Evolutionary conservation across 2,888 invertebrate genomes (phyloP), one percentile per base, ranked within the genome.

Genomic region (Anodontia alba): DNA sequence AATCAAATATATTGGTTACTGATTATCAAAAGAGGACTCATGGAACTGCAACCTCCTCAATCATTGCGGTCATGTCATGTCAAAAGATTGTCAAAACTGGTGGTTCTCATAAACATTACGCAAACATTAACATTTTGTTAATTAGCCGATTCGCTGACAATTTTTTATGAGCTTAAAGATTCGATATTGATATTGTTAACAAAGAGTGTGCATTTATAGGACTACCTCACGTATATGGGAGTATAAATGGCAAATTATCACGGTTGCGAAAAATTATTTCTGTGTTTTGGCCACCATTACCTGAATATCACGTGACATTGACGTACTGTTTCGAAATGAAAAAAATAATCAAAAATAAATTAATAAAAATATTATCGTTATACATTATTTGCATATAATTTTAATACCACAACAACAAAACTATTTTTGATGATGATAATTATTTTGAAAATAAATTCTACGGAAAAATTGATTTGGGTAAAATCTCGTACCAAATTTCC

Each of bases 251-350:
- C 2, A 17, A 33, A 62, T 33, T 33, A 20, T 17, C 62, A 33
- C 33, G 33, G n/a, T 20, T 33, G 23, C 5, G 62, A 20, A 23
- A n/a, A 33, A 36, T 70, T 20, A 62, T 33, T 33, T 20, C 72
- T 51, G 43, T 84, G 84, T 84, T 86, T 86, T 80, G 83, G 83
- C 86, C 85, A 85, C 87, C 85, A 85, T 87, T n/a, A 84, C 81
- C 83, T 84, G 80, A 80, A 73, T 71, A 76, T 87, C 87, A 87
- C 86, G 87, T 87, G 87, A 87, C 46, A 71, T 38, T 26, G 62
- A 62, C 62, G 62, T 62, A 31, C 49, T 38, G 38, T n/a, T 38
- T 38, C 38, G 5, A 38, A 38, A 38, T 38, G 12, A 38, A 38
- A 38, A 38, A n/a, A n/a, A n/a, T n/a, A n/a, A n/a, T n/a, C n/a